Evolutionary conservation across 1,140 invertebrate species (phyloP).

Genomic region (Plectrocnemia conspersa): DNA sequence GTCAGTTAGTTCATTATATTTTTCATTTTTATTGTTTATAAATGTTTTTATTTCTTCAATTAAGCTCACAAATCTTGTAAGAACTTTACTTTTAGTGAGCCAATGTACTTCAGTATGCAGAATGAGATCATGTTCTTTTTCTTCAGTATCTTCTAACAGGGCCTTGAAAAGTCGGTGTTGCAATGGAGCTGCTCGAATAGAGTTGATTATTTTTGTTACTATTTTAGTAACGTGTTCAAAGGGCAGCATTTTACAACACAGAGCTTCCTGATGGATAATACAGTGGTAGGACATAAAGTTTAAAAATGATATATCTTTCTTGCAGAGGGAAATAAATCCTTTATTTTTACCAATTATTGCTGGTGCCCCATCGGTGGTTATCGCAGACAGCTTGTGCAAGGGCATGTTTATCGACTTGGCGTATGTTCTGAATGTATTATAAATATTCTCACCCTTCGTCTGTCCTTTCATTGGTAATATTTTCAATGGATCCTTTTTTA

Average conservation of each 20-base stretch:
- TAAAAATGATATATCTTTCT: constrained; percentile 20
- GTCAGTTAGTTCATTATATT: constrained; percentile 2
- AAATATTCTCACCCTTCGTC: constrained; percentile 23
- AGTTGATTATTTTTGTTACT: constrained; percentile 8
- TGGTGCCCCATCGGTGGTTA: constrained; percentile 24
- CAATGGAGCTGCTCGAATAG: constrained; percentile 6
- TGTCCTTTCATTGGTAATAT: constrained; percentile 12
- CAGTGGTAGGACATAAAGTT: constrained; percentile 7
- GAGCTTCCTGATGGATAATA: constrained; percentile 6
- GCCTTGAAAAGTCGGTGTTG: constrained; percentile 8
- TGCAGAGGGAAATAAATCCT: constrained; percentile 14
- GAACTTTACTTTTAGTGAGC: constrained; percentile 4
- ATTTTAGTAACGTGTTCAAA: constrained; percentile 7
- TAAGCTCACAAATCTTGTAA: constrained; percentile 7
- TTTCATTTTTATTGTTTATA: too few relatives aligned
- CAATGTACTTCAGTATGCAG: constrained; percentile 5
- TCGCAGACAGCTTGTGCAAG: constrained; percentile 27
- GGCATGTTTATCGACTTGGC: constrained; percentile 24
- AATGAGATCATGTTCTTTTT: constrained; percentile 8
- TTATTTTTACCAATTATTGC: constrained; percentile 24
- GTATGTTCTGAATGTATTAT: constrained; percentile 24
- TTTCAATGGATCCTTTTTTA: constrained; percentile 28
- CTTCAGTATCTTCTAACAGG: constrained; percentile 6
- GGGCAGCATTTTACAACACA: constrained; percentile 13
- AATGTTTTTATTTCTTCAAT: constrained; percentile 12